Percentiles rank a stretch among this genome's conserved stretches.
phyloP scores from a whole-genome alignment of 2,797 vertebrate species.

The Coendou prehensilis region DNA sequence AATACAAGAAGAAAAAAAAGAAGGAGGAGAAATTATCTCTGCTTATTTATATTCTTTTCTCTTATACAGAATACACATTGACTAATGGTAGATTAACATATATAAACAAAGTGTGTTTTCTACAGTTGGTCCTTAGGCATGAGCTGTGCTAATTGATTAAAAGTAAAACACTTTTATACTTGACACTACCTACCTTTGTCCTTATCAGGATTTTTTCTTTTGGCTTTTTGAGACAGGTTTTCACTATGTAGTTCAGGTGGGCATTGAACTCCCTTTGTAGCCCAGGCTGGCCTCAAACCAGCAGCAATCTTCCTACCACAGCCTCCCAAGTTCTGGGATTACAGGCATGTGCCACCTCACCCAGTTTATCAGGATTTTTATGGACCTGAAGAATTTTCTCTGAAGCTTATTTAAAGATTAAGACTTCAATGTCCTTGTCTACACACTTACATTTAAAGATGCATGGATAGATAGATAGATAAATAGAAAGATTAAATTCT shows the following conservation, averaged over 20 bases:
- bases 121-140: neutral
- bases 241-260: no score
- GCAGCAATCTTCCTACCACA: no score
- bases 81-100: neutral
- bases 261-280: no score
- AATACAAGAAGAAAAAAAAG: neutral
- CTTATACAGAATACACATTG: neutral
- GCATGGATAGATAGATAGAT: neutral
- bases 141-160: neutral
- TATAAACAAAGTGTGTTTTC: neutral
- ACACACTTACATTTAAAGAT: neutral
- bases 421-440: neutral
- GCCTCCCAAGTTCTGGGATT: no score
- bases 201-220: neutral
- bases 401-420: neutral
- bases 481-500: neutral
- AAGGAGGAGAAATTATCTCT: neutral
- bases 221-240: no score
- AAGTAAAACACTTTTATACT: neutral
- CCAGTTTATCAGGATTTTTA: neutral
- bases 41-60: neutral
- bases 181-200: neutral
- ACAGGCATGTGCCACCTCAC: no score
- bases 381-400: neutral
- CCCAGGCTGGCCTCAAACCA: no score